These are phyloP conservation scores for Cosmia trapezina DNA, from an alignment of 2,888 invertebrate genomes.

Conservation along the genomic window DNA sequence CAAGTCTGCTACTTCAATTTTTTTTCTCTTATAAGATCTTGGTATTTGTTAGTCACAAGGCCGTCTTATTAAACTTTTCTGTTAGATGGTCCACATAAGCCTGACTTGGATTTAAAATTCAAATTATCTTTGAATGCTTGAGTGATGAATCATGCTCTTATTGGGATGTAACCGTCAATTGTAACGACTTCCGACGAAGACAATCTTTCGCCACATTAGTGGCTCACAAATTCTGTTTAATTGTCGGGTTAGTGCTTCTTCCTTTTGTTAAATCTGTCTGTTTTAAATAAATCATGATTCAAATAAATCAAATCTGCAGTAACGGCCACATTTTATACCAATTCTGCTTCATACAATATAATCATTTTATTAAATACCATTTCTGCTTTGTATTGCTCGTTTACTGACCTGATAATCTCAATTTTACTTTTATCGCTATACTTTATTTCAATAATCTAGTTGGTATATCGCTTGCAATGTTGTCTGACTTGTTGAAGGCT, in stretches of 20 bases:
- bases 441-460: conserved; percentile 63
- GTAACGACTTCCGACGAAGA: conserved; percentile 52
- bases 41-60: conserved; percentile 57
- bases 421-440: conserved; percentile 66
- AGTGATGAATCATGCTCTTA: conserved; percentile 72
- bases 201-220: conserved; percentile 46
- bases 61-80: conserved; percentile 55
- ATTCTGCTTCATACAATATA: conserved; percentile 4
- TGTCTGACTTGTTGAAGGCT: conserved; percentile 65
- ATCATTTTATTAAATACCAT: not conserved
- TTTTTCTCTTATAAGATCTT: conserved; percentile 37
- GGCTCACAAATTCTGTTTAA: conserved; percentile 47
- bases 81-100: conserved; percentile 55
- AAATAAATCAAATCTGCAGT: conserved; percentile 38
- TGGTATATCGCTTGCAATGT: conserved; percentile 61
- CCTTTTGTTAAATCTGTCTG: conserved; percentile 18
- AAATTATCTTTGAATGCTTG: conserved; percentile 66
- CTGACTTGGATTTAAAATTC: conserved; percentile 67
- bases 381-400: conserved; percentile 20
- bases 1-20: conserved; percentile 51
- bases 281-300: conserved; percentile 20
- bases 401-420: conserved; percentile 53
- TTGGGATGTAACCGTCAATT: conserved; percentile 65
- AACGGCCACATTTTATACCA: conserved; percentile 18
- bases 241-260: conserved; percentile 27